Base-by-base conservation (phyloP, 2,888 invertebrate genomes). In the Cantharis rufa region DNA sequence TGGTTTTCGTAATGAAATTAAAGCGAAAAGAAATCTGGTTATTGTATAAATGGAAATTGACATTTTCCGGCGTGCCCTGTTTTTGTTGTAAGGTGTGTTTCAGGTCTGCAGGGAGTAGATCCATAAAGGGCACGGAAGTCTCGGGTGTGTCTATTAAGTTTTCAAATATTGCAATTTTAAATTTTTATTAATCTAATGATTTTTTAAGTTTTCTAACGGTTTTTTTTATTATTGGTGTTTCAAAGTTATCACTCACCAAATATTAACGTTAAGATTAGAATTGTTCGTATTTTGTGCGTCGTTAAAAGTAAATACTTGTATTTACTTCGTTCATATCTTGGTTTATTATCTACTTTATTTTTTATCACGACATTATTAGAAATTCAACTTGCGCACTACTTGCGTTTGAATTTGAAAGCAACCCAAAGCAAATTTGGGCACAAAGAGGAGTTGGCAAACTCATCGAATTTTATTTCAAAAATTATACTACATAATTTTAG, bases 61-160 rank as follows among this genome's bases (percentile, higher is more conserved):
- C 78, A 78, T 78, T 75, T 78, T 75, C 78, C 70, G 75, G 68
- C 78, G 66, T 75, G 70, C 78, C 78, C 70, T 71, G 24, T 69
- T 62, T 64, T 69, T 74, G 71, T 16, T 24, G 48, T 28, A 69
- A 63, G 78, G 78, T 71, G 78, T 61, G 78, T 75, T 63, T 24
- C 18, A 64, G 32, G 21, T 70, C 75, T 75, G 69, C 70, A 24
- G 78, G 75, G 75, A 73, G 69, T 69, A 71, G 18, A 70, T 27
- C 69, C 64, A 72, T 76, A 76, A 72, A 72, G 70, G 72, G 66
- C 75, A 74, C 66, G 77, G 74, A 77, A 77, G 72, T 74, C 48
- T 62, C 69, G 64, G 78, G 78, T 78, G 78, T 72, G 78, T 70
- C 75, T 63, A 63, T 63, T 63, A 63, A 63, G 63, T 63, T 63